These are phyloP conservation scores for Tachyglossus aculeatus DNA, from an alignment of 2,797 vertebrate genomes.

Conservation along the genomic window DNA sequence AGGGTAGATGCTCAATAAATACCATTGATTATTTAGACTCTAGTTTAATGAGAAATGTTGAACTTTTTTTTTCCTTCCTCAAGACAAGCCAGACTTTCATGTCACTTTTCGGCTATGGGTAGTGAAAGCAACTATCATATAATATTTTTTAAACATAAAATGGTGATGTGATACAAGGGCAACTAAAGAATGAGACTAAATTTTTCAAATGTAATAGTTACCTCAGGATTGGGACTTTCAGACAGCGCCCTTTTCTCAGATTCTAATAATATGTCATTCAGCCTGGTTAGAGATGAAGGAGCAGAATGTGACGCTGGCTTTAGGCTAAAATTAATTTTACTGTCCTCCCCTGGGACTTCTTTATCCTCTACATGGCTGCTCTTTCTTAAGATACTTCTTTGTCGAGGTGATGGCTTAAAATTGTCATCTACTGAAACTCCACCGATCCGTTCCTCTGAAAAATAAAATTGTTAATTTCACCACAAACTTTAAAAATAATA, in stretches of 20 bases:
- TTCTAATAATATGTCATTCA: slow-evolving; percentile 46
- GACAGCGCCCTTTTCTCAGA: slow-evolving; percentile 39
- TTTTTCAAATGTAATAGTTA: slow-evolving; percentile 25
- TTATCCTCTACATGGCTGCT: slow-evolving; percentile 54
- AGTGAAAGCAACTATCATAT: neutral
- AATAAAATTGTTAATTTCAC: slow-evolving; percentile 9
- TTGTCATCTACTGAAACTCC: slow-evolving; percentile 30
- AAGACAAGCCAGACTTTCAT: neutral
- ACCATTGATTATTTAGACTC: too few species aligned
- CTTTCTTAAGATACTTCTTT: slow-evolving; percentile 68
- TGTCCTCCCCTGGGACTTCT: slow-evolving; percentile 22
- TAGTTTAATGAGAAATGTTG: too few species aligned
- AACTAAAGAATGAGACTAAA: neutral
- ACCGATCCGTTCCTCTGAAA: slow-evolving; percentile 46
- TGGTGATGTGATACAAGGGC: neutral
- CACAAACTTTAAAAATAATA: neutral
- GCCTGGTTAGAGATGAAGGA: slow-evolving; percentile 56
- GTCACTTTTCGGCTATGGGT: neutral
- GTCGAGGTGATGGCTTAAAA: slow-evolving; percentile 77
- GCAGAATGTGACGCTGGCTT: slow-evolving; percentile 60
- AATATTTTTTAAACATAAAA: neutral
- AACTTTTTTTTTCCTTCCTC: neutral
- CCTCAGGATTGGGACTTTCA: slow-evolving; percentile 58
- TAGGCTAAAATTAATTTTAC: slow-evolving; percentile 52
- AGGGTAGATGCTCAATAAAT: too few species aligned